Evolutionary conservation across 2,888 invertebrate genomes (phyloP).

Genomic region (Stictocephala bisonia): DNA sequence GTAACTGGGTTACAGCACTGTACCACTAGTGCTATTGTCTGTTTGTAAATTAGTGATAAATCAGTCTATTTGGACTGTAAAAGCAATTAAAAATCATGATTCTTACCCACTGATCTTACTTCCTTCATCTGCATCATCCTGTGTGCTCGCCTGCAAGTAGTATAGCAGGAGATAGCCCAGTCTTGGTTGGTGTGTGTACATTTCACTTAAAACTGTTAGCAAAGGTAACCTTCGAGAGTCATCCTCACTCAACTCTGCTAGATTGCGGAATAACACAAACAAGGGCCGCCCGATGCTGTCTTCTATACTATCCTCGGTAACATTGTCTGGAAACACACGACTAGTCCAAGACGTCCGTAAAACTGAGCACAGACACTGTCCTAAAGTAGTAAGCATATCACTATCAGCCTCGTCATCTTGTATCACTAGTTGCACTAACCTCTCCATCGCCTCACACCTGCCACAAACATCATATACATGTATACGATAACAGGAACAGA

Average conservation of each 20-base stretch:
- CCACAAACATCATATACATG: slow-evolving; percentile 23
- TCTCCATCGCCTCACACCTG: slow-evolving; percentile 74
- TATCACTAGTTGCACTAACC: slow-evolving; percentile 72
- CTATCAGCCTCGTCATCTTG: slow-evolving; percentile 71
- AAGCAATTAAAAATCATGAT: not conserved
- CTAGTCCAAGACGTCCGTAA: slow-evolving; percentile 67
- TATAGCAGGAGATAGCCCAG: slow-evolving; percentile 90
- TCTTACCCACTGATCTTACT: slow-evolving; percentile 53
- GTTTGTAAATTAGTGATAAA: not conserved
- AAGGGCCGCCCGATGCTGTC: slow-evolving; percentile 86
- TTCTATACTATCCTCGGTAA: slow-evolving; percentile 66
- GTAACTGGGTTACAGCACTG: too few species aligned
- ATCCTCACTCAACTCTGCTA: slow-evolving; percentile 79
- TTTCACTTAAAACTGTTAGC: slow-evolving; percentile 82
- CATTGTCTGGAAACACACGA: slow-evolving; percentile 66
- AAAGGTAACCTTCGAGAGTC: slow-evolving; percentile 82
- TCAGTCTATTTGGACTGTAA: not conserved
- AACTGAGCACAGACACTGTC: slow-evolving; percentile 71
- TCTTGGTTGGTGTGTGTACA: slow-evolving; percentile 76
- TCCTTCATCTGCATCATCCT: slow-evolving; percentile 49
- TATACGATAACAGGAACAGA: too few species aligned
- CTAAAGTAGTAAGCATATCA: slow-evolving; percentile 70
- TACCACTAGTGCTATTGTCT: too few species aligned
- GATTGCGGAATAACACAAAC: slow-evolving; percentile 88
- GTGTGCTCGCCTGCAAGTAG: slow-evolving; percentile 67